Base-by-base conservation (phyloP, 2,888 invertebrate genomes). In the Tetropium fuscum region DNA sequence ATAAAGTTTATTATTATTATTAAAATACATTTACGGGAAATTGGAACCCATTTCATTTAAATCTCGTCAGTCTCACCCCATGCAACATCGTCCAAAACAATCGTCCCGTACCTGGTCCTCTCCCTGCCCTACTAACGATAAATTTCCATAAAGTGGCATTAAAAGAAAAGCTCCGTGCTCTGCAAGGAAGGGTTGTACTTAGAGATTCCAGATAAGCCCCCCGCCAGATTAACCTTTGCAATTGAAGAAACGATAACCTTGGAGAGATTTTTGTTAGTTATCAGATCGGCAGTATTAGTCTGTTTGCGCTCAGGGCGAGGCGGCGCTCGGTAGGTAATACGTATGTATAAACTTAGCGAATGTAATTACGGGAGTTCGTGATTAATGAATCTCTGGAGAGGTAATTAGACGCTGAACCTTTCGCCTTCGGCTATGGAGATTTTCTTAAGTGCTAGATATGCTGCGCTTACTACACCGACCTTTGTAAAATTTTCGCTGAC, bases 381-480 rank as follows among this genome's bases (percentile, higher is more conserved):
- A 82, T 82, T 81, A 81, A 82, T 81, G 81, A 81, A 78, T 80
- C 81, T 79, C 81, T 73, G 64, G 81, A 79, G 81, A 78, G 80
- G 80, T 80, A 82, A 82, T 82, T 81, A 81, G 80, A 81, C 77
- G 76, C 76, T 71, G 75, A 78, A 79, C 79, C 79, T 79, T 78
- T 78, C 75, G 78, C 78, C 78, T 78, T 77, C 74, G 72, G 74
- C 74, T 76, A 73, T 73, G 70, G 72, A 76, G 75, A 74, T 74
- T 70, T 72, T 60, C 48, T 43, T 53, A 13, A 13, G 10, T 44
- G 18, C 34, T 34, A 34, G 34, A n/a, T n/a, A n/a, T n/a, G n/a
- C n/a, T n/a, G n/a, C n/a, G n/a, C n/a, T n/a, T n/a, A n/a, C n/a
- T n/a, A n/a, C n/a, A n/a, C 27, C 6, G 27, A 25, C 8, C 27